These are phyloP conservation scores for Numida meleagris DNA, from an alignment of 2,113 vertebrate genomes.

Conservation along the genomic window DNA sequence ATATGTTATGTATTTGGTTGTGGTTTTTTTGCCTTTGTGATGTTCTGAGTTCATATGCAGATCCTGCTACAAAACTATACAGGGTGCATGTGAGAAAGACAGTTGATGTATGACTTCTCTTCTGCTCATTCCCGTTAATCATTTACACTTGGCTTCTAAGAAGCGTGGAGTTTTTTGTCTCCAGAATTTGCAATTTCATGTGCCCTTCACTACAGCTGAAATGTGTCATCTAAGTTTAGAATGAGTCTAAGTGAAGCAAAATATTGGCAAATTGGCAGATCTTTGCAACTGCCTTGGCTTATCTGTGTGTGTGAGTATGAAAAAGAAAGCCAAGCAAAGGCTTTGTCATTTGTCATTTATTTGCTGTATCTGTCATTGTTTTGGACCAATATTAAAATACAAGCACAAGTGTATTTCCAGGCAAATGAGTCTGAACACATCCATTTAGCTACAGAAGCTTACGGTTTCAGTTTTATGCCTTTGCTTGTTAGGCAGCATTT, in stretches of 20 bases:
- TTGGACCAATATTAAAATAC: constrained; percentile 5
- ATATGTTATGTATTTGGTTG: background rate
- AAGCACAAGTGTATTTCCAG: background rate
- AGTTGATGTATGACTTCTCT: background rate
- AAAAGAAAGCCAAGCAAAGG: background rate
- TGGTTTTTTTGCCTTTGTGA: fast-evolving
- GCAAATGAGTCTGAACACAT: constrained; percentile 12
- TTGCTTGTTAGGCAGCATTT: background rate
- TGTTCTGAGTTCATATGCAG: background rate
- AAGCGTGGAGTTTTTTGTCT: background rate
- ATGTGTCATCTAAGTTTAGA: background rate
- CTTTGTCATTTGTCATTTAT: background rate
- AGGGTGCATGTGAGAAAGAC: background rate
- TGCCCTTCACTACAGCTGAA: constrained; percentile 1
- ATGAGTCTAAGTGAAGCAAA: background rate
- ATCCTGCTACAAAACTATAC: background rate
- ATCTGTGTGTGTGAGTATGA: background rate
- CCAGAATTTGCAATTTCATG: background rate
- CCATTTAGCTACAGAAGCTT: background rate
- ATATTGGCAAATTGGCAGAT: background rate
- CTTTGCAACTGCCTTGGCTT: background rate
- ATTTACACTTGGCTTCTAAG: background rate
- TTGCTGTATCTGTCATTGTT: background rate
- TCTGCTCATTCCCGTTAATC: background rate
- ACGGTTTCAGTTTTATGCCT: background rate